Conservation (phyloP, 1,140 invertebrate genomes). For the Tyrophagus putrescentiae region DNA sequence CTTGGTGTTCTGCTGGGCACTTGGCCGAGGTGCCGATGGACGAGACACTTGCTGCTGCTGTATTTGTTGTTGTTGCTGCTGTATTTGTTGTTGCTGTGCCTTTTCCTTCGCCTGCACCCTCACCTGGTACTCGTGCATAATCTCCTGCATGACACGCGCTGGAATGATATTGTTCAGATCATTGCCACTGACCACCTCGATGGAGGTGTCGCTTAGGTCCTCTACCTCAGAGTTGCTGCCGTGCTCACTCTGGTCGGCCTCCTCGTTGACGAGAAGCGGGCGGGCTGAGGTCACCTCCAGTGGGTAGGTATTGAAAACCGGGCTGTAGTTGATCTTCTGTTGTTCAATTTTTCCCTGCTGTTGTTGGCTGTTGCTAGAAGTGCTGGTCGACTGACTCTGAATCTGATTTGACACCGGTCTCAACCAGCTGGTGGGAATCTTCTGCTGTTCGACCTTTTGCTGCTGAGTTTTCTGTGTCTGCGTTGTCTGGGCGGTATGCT, state of each 20-base stretch:
- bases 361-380: not conserved
- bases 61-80: no score
- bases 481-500: not conserved
- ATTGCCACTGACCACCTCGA: not conserved
- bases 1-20: no score
- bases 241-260: not conserved
- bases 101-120: no score
- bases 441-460: not conserved
- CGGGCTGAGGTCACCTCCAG: not conserved
- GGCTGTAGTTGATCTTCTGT: not conserved
- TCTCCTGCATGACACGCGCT: not conserved
- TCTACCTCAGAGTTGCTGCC: not conserved
- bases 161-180: not conserved
- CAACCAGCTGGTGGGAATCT: not conserved
- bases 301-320: not conserved
- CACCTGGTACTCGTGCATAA: not conserved
- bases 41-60: no score
- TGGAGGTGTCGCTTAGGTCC: not conserved
- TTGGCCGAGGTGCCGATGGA: no score
- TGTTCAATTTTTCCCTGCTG: not conserved
- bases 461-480: not conserved
- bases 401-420: not conserved
- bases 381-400: not conserved
- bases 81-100: no score
- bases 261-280: not conserved